Conservation (phyloP, 2,113 vertebrate genomes). For the Mastomys coucha region DNA sequence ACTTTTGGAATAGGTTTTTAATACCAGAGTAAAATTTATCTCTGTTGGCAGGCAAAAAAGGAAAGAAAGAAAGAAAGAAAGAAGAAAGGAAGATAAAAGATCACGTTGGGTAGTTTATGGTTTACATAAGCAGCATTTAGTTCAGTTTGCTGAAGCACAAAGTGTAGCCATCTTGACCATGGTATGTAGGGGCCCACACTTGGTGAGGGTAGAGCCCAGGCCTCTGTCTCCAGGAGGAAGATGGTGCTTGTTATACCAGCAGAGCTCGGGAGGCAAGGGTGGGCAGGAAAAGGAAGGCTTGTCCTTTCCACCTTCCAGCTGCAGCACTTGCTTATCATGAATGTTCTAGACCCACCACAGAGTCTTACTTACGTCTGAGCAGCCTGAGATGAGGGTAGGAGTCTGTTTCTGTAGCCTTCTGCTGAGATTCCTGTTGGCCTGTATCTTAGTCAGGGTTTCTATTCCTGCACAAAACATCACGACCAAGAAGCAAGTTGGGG, state of each 20-base stretch:
- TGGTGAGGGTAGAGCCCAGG: too few relatives aligned
- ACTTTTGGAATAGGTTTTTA: slow-evolving; percentile 69
- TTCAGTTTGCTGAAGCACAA: neutral
- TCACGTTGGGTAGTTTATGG: neutral
- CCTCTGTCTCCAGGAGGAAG: neutral
- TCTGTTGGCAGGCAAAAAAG: neutral
- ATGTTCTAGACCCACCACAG: neutral
- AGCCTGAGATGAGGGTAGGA: neutral
- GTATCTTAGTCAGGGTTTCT: too few relatives aligned
- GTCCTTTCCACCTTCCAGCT: fast-evolving
- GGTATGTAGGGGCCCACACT: fast-evolving
- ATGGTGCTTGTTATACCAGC: fast-evolving
- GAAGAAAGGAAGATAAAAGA: slow-evolving; percentile 10
- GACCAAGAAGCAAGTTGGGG: too few relatives aligned
- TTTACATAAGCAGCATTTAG: slow-evolving; percentile 7
- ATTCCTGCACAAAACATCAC: too few relatives aligned
- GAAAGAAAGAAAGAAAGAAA: neutral
- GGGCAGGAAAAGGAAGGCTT: neutral
- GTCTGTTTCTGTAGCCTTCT: neutral
- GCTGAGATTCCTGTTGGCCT: neutral
- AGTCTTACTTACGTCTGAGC: neutral
- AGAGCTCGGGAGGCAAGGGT: neutral
- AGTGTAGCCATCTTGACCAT: neutral
- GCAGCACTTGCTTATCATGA: fast-evolving
- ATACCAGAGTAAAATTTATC: slow-evolving; percentile 62